phyloP scores from a whole-genome alignment of 2,113 vertebrate species.

The Tupaia chinensis region DNA sequence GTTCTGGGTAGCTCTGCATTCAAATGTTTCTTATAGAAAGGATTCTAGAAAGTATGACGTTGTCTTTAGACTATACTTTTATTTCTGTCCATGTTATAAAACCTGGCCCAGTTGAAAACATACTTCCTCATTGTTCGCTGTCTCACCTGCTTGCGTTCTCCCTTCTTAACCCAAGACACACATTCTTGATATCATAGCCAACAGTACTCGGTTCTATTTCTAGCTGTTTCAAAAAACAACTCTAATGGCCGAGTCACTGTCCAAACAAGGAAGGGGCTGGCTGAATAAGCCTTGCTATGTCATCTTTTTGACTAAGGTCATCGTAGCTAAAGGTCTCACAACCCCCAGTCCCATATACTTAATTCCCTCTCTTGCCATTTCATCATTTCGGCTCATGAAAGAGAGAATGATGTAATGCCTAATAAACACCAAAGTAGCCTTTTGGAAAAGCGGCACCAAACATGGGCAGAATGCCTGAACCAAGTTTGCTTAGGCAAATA shows the following conservation, averaged over 20 bases:
- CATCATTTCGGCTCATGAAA: conserved; percentile 67
- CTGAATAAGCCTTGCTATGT: background rate
- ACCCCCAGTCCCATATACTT: background rate
- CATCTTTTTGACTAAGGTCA: background rate
- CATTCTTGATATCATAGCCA: background rate
- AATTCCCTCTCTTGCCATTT: conserved; percentile 74
- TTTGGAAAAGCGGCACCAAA: background rate
- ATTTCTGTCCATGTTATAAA: background rate
- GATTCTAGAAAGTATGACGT: accelerated
- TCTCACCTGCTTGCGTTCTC: background rate
- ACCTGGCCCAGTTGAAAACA: background rate
- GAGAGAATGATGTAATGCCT: conserved; percentile 68
- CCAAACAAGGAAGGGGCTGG: conserved; percentile 7
- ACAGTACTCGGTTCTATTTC: background rate
- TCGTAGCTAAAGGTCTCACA: background rate
- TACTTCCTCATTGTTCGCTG: accelerated
- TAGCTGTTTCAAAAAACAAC: conserved; percentile 62
- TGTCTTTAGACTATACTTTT: background rate
- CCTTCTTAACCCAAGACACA: background rate
- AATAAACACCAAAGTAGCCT: conserved; percentile 67
- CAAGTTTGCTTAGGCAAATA: conserved; percentile 67
- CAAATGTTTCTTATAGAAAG: background rate
- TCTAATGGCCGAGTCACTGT: background rate
- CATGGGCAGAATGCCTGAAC: background rate
- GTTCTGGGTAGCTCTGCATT: background rate